Conservation (phyloP, 2,797 vertebrate genomes). For the Myiothlypis chrysogaster region DNA sequence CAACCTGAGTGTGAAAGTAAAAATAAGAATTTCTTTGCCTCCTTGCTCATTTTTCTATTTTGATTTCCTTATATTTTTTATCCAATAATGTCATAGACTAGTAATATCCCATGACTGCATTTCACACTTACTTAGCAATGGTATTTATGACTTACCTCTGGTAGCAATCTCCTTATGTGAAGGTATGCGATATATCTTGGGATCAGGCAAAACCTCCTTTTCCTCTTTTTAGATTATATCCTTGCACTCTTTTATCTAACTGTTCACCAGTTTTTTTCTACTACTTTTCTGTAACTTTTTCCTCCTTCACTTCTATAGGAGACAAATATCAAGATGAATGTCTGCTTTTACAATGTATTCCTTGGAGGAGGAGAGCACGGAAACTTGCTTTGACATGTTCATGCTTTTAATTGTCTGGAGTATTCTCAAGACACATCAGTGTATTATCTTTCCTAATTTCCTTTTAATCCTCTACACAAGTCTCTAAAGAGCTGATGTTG, state of each 20-base stretch:
- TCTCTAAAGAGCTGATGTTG: background rate
- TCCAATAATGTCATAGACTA: background rate
- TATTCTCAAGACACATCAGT: background rate
- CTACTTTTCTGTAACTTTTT: background rate
- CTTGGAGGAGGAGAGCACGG: background rate
- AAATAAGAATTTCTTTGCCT: constrained; percentile 6
- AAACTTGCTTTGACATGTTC: background rate
- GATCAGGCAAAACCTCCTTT: background rate
- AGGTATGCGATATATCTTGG: background rate
- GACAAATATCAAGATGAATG: background rate
- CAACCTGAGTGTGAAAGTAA: background rate
- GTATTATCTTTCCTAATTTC: background rate
- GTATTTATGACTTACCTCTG: constrained; percentile 21
- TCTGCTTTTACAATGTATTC: background rate
- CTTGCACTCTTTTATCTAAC: background rate
- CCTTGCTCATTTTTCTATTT: constrained; percentile 31
- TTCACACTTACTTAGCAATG: constrained; percentile 33
- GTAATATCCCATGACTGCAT: constrained; percentile 8
- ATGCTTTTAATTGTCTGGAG: background rate
- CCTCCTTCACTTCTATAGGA: background rate
- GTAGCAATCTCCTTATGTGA: background rate
- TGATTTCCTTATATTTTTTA: constrained; percentile 12
- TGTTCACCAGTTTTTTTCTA: background rate
- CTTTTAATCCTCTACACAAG: background rate
- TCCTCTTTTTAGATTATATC: background rate